Percentiles rank a stretch among this genome's conserved stretches.
phyloP scores from a whole-genome alignment of 2,113 vertebrate species.

The Beaufortia kweichowensis region DNA sequence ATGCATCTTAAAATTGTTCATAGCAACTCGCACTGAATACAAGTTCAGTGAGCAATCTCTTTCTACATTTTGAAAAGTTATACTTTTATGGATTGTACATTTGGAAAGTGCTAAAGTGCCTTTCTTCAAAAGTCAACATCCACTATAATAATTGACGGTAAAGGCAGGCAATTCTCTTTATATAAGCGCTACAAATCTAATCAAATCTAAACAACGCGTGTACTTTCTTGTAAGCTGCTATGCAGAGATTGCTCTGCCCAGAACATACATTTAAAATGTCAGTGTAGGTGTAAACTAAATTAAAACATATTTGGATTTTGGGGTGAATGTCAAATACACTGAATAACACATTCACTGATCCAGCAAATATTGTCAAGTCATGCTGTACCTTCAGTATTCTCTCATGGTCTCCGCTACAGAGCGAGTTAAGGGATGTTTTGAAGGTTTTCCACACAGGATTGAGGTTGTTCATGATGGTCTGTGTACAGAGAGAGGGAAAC shows the following conservation, averaged over 20 bases:
- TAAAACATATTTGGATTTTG: neutral
- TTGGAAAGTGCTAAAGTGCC: constrained; percentile 5
- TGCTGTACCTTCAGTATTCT: constrained; percentile 87
- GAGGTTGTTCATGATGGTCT: constrained; percentile 98
- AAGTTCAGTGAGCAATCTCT: neutral
- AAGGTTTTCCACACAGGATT: constrained; percentile 97
- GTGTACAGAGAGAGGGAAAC: constrained; percentile 48
- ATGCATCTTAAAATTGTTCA: neutral
- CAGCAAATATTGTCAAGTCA: constrained; percentile 2
- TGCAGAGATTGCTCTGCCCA: neutral
- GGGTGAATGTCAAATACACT: neutral
- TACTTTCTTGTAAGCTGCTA: neutral
- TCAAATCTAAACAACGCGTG: neutral
- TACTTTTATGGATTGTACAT: neutral
- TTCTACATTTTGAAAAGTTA: neutral
- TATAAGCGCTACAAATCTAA: neutral
- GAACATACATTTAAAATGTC: constrained; percentile 1
- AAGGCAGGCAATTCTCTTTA: neutral
- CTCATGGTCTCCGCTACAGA: constrained; percentile 94
- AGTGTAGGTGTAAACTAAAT: neutral
- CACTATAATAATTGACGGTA: neutral
- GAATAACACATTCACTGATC: neutral
- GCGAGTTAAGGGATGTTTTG: constrained; percentile 95
- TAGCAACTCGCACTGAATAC: too few species aligned
- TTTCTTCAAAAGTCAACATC: neutral